Conservation (phyloP, 2,888 invertebrate species). For the Hirtodrosophila histrioides region DNA sequence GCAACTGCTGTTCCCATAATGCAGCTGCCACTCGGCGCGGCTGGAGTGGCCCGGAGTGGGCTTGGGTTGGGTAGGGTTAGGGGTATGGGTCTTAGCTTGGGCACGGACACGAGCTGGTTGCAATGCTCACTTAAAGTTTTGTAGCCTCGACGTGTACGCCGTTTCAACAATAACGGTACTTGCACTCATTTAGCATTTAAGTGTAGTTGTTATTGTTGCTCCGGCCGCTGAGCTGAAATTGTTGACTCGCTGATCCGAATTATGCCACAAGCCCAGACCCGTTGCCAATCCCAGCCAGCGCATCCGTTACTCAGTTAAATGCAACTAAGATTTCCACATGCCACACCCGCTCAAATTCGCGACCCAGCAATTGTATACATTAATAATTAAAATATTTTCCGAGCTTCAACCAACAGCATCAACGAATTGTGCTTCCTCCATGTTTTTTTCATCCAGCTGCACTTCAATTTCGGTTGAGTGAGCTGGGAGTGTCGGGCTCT, state of each 20-base stretch:
- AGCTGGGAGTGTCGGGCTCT: constrained; percentile 8
- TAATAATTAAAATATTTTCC: constrained; percentile 69
- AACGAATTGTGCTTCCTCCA: constrained; percentile 17
- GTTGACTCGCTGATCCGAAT: constrained; percentile 52
- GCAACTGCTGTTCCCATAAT: constrained; percentile 30
- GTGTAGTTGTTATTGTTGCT: constrained; percentile 64
- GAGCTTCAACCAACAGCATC: constrained; percentile 34
- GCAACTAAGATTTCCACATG: constrained; percentile 7
- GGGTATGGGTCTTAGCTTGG: no score
- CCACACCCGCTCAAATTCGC: constrained; percentile 8
- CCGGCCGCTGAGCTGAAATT: constrained; percentile 37
- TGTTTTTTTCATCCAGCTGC: constrained; percentile 37
- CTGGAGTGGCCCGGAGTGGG: constrained; percentile 25
- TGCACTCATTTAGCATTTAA: constrained; percentile 81
- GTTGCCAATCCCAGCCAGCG: constrained; percentile 39
- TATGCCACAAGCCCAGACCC: constrained; percentile 41
- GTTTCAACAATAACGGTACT: constrained; percentile 60
- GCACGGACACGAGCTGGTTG: constrained; percentile 5
- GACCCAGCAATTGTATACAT: constrained; percentile 56
- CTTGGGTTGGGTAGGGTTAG: neutral
- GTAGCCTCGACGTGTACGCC: constrained; percentile 5
- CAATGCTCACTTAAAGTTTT: constrained; percentile 65
- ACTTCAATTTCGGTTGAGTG: constrained; percentile 60
- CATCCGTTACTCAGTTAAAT: constrained; percentile 48
- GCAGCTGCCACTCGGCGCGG: constrained; percentile 37